phyloP scores from a whole-genome alignment of 1,140 invertebrate genomes.

The Eumaeus atala region DNA sequence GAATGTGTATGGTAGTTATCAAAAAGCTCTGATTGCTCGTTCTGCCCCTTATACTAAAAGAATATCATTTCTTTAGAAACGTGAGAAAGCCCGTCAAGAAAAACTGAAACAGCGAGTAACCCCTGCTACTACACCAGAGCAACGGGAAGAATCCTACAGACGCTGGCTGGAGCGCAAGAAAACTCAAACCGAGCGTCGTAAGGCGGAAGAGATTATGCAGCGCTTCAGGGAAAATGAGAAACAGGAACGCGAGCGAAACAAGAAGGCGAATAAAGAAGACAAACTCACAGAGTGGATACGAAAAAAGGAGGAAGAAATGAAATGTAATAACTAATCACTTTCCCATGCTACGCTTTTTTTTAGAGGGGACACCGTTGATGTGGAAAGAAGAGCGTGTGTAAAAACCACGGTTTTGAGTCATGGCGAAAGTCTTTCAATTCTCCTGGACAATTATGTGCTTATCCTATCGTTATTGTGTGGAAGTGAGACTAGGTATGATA shows the following conservation, averaged over 20 bases:
- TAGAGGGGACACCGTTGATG: too few relatives aligned
- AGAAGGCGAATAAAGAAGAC: slow-evolving; percentile 61
- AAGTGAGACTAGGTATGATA: too few relatives aligned
- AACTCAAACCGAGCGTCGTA: slow-evolving; percentile 38
- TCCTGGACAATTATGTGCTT: too few relatives aligned
- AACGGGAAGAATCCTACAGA: slow-evolving; percentile 56
- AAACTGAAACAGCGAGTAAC: slow-evolving; percentile 37
- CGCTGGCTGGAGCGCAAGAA: slow-evolving; percentile 58
- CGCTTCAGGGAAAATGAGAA: slow-evolving; percentile 46
- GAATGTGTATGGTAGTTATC: too few relatives aligned
- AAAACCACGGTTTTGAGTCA: too few relatives aligned
- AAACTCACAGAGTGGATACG: slow-evolving; percentile 70
- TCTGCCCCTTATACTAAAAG: background rate
- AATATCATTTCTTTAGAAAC: slow-evolving; percentile 33
- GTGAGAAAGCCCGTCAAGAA: slow-evolving; percentile 43
- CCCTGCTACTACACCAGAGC: slow-evolving; percentile 34
- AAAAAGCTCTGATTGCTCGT: too few relatives aligned
- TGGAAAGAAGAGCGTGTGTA: too few relatives aligned
- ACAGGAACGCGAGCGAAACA: slow-evolving; percentile 44
- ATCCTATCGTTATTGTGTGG: too few relatives aligned
- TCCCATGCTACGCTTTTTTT: too few relatives aligned
- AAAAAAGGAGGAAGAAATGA: slow-evolving; percentile 70
- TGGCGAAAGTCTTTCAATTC: too few relatives aligned
- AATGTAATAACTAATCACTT: slow-evolving; percentile 43
- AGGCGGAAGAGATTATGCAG: slow-evolving; percentile 55